Conservation (phyloP, 2,888 invertebrate genomes). For the Pecten maximus region DNA sequence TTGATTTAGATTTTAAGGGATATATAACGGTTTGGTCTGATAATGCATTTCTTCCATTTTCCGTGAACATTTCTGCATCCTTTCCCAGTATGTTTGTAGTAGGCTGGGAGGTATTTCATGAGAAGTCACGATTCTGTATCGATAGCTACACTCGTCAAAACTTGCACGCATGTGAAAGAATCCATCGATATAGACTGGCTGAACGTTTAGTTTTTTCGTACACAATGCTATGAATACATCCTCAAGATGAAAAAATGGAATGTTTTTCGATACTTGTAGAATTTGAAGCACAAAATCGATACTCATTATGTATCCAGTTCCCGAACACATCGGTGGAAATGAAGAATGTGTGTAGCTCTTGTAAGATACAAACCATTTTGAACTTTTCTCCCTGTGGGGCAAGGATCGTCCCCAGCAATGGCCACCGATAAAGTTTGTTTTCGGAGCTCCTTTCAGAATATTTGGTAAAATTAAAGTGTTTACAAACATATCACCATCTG, state of each 20-base stretch:
- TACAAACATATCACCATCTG: constrained; percentile 68
- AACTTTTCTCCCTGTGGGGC: constrained; percentile 65
- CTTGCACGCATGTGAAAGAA: constrained; percentile 63
- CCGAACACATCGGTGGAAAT: constrained; percentile 72
- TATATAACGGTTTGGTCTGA: too few species aligned
- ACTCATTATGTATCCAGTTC: constrained; percentile 73
- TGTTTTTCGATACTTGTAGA: constrained; percentile 61
- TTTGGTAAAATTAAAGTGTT: constrained; percentile 68
- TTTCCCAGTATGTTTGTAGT: constrained; percentile 59
- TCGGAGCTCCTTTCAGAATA: constrained; percentile 61
- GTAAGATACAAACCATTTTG: constrained; percentile 73
- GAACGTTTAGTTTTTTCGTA: constrained; percentile 60
- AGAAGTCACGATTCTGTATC: constrained; percentile 66
- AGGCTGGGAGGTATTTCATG: constrained; percentile 58
- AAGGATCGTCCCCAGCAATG: constrained; percentile 69
- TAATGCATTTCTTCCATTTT: neutral
- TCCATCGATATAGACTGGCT: constrained; percentile 62
- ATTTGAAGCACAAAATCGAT: constrained; percentile 61
- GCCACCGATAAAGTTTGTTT: constrained; percentile 66
- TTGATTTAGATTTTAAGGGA: too few species aligned
- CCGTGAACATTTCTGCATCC: constrained; percentile 50
- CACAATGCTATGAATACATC: constrained; percentile 75
- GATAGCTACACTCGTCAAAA: constrained; percentile 65
- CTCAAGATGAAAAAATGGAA: constrained; percentile 75
- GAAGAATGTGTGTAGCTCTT: constrained; percentile 58